Conservation (phyloP, 2,888 invertebrate genomes). For the Odontomyia ornata region DNA sequence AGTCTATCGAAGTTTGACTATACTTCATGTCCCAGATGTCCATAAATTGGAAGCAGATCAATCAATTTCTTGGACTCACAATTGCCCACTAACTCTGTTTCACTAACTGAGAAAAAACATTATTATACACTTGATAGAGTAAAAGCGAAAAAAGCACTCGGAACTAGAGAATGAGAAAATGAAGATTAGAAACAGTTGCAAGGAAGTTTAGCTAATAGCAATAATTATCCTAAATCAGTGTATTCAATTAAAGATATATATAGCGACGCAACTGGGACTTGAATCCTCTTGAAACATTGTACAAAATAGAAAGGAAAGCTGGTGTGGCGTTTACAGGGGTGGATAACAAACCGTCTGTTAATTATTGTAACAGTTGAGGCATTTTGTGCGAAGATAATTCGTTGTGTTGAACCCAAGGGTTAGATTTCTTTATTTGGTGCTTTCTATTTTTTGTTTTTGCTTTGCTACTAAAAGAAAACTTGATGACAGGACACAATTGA, state of each 20-base stretch:
- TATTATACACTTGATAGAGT: neutral
- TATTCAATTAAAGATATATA: conserved; percentile 43
- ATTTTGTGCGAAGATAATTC: neutral
- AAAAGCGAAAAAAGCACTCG: neutral
- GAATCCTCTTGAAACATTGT: neutral
- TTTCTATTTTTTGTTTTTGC: neutral
- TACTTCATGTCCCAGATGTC: conserved; percentile 26
- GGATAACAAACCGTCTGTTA: conserved; percentile 7
- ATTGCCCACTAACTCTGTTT: neutral
- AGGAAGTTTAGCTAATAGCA: conserved; percentile 41
- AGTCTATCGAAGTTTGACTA: neutral
- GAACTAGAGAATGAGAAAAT: neutral
- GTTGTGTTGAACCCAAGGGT: no score
- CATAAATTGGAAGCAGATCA: conserved; percentile 43
- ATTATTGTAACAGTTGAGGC: conserved; percentile 18
- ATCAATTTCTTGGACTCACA: conserved; percentile 30
- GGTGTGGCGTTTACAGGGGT: neutral
- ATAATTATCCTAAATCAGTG: conserved; percentile 47
- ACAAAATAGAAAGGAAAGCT: conserved; percentile 4
- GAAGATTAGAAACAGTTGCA: neutral
- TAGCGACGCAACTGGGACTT: conserved; percentile 10
- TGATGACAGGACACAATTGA: conserved; percentile 29
- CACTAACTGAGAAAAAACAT: conserved; percentile 19
- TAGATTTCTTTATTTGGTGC: no score
- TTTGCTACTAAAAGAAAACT: neutral